Base-by-base conservation (phyloP, 2,113 vertebrate genomes). In the Colaptes auratus region DNA sequence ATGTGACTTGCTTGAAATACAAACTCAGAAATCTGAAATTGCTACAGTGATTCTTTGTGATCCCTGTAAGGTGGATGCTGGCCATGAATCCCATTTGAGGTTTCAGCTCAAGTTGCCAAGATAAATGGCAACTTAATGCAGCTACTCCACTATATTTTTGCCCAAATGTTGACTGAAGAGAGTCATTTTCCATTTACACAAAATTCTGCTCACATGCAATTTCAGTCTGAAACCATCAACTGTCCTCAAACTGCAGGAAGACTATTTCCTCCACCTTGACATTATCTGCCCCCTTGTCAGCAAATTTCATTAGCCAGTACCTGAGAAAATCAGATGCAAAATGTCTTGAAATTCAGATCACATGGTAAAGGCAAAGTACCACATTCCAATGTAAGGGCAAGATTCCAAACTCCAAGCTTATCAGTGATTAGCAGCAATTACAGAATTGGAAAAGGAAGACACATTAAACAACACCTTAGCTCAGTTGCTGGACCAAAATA, bases 321-420 rank as follows among this genome's bases (percentile, higher is more conserved):
- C 28, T 20, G 36, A 74, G 58, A n/a, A 86, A 92, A 65, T 2
- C 63, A 24, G 18, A 77, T 21, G 56, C 28, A 55, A 44, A 86
- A 72, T 7, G 21, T 61, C 76, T 83, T 78, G 61, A 83, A 81
- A 72, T 39, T 69, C 69, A 53, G 27, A 63, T 30, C 35, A 55
- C 3, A 0, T 11, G 10, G 27, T n/a, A 81, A 44, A 78, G 28
- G 23, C 53, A 50, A 89, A 44, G 33, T 18, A 91, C 52, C 42
- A 58, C 9, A 3, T 71, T 89, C 56, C 67, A 89, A 33, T 0
- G 0, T 17, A 50, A 36, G 0, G 0, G 13, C 2, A 0, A 80
- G 18, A 77, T 70, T 42, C 64, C 79, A 77, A 88, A 28, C 10
- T 18, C 15, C 70, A 24, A 77, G 16, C 67, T 64, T 28, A 46